Base-by-base conservation (phyloP, 2,113 vertebrate genomes). In the Isurus oxyrinchus region DNA sequence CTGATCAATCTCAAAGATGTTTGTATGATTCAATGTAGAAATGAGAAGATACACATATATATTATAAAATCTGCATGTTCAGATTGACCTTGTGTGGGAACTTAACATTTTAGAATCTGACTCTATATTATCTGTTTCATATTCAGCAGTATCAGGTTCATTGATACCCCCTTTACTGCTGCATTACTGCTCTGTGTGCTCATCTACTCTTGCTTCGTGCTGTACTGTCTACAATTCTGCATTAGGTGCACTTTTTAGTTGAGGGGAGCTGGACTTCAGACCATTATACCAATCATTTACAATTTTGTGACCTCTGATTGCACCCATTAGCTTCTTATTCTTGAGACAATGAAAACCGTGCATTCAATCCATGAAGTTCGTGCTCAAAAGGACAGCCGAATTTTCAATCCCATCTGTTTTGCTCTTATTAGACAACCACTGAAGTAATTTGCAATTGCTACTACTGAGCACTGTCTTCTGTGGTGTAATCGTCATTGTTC, bases 401-500 rank as follows among this genome's bases (percentile, higher is more conserved):
- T 21, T 93, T 61, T 61, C 35, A 59, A 57, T 63, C 61, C 59
- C 19, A 63, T 93, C 31, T 25, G 44, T 19, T 86, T 44, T 49
- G 81, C 40, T 55, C 49, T 88, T 55, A 25, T 55, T 90, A 55
- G 8, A 90, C 55, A 27, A 35, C 35, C 87, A 35, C 53, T 40
- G n/a, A 93, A 93, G 35, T 23, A 94, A 40, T 40, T 63, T 94
- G 90, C 90, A 94, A 63, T 27, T 90, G 5, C 16, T 94, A 63
- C 67, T 95, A 95, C 49, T 95, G 94, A 53, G 66, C 69, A 25
- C 49, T 35, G 27, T 95, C 94, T 72, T 69, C 94, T 55, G 94
- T 95, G 94, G 67, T 76, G 67, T 95, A 95, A 35, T 53, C 25
- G 31, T 69, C 94, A 95, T 95, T 72, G 49, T 69, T 95, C 49